These are phyloP conservation scores for Eptatretus burgeri DNA, from an alignment of 2,113 vertebrate genomes.

Conservation along the genomic window DNA sequence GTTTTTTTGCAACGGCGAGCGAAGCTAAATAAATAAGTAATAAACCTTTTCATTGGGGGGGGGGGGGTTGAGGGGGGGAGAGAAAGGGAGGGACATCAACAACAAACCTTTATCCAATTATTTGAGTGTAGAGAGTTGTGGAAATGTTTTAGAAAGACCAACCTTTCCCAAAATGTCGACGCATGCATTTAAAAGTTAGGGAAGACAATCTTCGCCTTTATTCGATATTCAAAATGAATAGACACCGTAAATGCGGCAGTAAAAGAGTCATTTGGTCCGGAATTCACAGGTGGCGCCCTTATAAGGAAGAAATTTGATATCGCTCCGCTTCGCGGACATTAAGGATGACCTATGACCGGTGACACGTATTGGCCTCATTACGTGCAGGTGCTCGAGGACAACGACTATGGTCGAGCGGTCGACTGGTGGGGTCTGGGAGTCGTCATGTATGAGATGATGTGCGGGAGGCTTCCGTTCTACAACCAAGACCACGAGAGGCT, in stretches of 20 bases:
- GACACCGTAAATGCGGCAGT: conserved; percentile 6
- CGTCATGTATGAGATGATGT: conserved; percentile 45
- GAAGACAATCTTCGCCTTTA: conserved; percentile 7
- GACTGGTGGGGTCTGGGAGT: conserved; percentile 42
- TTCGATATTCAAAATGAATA: conserved; percentile 10
- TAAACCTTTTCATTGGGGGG: too few relatives aligned
- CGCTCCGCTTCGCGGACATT: background rate
- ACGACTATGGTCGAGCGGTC: conserved; percentile 32
- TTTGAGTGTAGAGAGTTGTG: too few relatives aligned
- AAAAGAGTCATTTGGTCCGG: too few relatives aligned
- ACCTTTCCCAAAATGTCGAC: conserved; percentile 2
- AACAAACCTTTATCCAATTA: too few relatives aligned
- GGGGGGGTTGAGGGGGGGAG: too few relatives aligned
- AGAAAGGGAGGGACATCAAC: too few relatives aligned
- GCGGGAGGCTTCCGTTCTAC: conserved; percentile 36
- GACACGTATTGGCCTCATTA: background rate
- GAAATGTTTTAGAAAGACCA: too few relatives aligned
- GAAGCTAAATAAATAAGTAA: too few relatives aligned
- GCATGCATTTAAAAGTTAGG: background rate
- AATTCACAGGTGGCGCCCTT: too few relatives aligned
- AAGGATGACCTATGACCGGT: background rate
- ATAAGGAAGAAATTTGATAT: too few relatives aligned
- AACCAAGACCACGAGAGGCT: conserved; percentile 39
- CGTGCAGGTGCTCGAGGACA: conserved; percentile 33
- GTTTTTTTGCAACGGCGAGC: too few relatives aligned